Base-by-base conservation (phyloP, 2,888 invertebrate genomes). In the Pedicia rivosa region DNA sequence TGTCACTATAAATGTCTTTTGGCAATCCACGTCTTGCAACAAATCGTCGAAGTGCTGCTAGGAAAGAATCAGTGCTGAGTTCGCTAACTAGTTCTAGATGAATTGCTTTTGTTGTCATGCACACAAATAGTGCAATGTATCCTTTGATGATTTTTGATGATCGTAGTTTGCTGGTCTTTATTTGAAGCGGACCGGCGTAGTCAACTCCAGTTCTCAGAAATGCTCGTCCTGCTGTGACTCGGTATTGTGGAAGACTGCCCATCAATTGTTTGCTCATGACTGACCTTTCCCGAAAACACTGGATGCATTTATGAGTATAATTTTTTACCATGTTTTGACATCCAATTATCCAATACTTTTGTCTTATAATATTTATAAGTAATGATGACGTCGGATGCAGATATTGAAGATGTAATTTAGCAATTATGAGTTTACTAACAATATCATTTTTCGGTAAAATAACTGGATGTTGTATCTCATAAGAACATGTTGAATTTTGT, bases 181-280 rank as follows among this genome's bases (percentile, higher is more conserved):
- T 20, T 8, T 5, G 5, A 5, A 20, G 20, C 6, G 20, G 20
- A 20, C 20, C 20, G 8, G 20, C 47, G 19, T 20, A 20, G 8
- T 20, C 20, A 8, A 5, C 5, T 20, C 20, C 20, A 20, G 20
- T 20, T 6, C 8, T 20, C 6, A 8, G 8, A 8, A 20, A 20
- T 5, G 20, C 6, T 5, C 20, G 20, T 6, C 20, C 8, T 8
- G 20, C 20, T 20, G 20, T 5, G 20, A 20, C 8, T 20, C 47
- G 38, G 16, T 16, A 15, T 9, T n/a, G 9, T 4, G 49, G 49
- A n/a, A 49, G 36, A 40, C 46, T 35, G 12, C 43, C 46, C 48
- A 51, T 49, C 3, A 41, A 12, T n/a, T 43, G 44, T 4, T 33
- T 15, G 10, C 16, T 14, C 6, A 26, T 14, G n/a, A 6, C 15